Evolutionary conservation across 2,888 invertebrate genomes (phyloP).

Genomic region (Fragum fragum): DNA sequence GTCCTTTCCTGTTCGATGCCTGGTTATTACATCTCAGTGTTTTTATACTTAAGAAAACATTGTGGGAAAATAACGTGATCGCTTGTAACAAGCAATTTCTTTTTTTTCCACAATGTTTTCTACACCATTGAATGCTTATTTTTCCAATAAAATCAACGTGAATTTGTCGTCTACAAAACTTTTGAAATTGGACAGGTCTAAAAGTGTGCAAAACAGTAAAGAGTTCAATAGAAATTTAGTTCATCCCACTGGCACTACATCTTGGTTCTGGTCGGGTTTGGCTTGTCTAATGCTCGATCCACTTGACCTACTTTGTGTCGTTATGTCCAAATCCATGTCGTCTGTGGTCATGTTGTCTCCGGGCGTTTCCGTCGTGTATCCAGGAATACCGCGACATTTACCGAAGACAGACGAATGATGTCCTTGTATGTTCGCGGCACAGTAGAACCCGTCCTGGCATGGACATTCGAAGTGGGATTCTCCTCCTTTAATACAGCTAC

Average conservation of each 20-base stretch:
- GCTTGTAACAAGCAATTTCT: too few species aligned
- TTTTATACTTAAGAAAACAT: too few species aligned
- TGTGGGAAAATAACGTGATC: too few species aligned
- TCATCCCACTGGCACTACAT: not conserved
- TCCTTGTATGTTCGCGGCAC: constrained; percentile 48
- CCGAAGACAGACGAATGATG: constrained; percentile 58
- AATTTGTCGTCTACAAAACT: too few species aligned
- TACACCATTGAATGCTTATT: too few species aligned
- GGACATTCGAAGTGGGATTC: constrained; percentile 54
- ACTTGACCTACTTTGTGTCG: not conserved
- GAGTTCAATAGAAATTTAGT: not conserved
- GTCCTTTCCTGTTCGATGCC: too few species aligned
- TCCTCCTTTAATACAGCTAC: constrained; percentile 37
- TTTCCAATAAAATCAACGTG: too few species aligned
- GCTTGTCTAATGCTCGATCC: not conserved
- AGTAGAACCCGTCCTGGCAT: constrained; percentile 40
- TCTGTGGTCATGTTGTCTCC: constrained; percentile 1
- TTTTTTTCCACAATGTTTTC: too few species aligned
- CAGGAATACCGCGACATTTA: constrained; percentile 14
- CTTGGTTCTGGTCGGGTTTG: not conserved
- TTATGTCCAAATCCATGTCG: not conserved
- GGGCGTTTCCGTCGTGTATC: constrained; percentile 1
- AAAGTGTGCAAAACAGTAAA: too few species aligned
- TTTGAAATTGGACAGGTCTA: too few species aligned
- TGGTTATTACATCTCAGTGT: too few species aligned